These are phyloP conservation scores for Leptinotarsa lineolata DNA, from an alignment of 1,140 invertebrate genomes.

Conservation along the genomic window DNA sequence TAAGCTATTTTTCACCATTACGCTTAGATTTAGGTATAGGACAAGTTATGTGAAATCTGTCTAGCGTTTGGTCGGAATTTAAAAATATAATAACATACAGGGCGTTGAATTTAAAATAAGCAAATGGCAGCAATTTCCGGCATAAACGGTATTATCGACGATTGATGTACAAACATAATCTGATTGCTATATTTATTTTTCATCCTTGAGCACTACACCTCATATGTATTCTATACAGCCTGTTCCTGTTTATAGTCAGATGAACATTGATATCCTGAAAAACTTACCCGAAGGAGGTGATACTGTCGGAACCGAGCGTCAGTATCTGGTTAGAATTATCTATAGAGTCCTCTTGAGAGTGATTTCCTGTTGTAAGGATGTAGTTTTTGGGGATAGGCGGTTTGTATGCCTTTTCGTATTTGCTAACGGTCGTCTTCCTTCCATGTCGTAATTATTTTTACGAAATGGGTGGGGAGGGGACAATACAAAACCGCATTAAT, in stretches of 20 bases:
- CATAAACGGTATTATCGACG: too few relatives aligned
- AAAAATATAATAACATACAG: too few relatives aligned
- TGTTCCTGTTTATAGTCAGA: background rate
- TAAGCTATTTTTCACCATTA: too few relatives aligned
- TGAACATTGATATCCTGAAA: conserved; percentile 17
- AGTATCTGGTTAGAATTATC: conserved; percentile 80
- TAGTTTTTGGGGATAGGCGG: conserved; percentile 77
- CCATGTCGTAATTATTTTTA: conserved; percentile 57
- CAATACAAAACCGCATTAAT: conserved; percentile 50
- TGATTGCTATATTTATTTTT: background rate
- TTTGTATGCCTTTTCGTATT: conserved; percentile 86
- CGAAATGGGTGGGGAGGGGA: conserved; percentile 31
- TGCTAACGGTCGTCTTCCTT: conserved; percentile 85
- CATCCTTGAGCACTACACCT: background rate
- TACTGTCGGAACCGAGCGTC: conserved; percentile 66
- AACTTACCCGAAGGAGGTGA: conserved; percentile 80
- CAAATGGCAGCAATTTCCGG: too few relatives aligned
- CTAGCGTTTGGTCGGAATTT: too few relatives aligned
- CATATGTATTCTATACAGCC: background rate
- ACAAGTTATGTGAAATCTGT: too few relatives aligned
- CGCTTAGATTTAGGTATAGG: too few relatives aligned
- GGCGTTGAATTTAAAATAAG: too few relatives aligned
- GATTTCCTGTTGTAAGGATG: conserved; percentile 68
- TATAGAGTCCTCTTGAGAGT: conserved; percentile 72
- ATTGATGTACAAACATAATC: too few relatives aligned